Percentiles rank a stretch among this genome's conserved stretches.
These are phyloP conservation scores for Neria commutata DNA, from an alignment of 2,888 invertebrate species.

Conservation along the genomic window DNA sequence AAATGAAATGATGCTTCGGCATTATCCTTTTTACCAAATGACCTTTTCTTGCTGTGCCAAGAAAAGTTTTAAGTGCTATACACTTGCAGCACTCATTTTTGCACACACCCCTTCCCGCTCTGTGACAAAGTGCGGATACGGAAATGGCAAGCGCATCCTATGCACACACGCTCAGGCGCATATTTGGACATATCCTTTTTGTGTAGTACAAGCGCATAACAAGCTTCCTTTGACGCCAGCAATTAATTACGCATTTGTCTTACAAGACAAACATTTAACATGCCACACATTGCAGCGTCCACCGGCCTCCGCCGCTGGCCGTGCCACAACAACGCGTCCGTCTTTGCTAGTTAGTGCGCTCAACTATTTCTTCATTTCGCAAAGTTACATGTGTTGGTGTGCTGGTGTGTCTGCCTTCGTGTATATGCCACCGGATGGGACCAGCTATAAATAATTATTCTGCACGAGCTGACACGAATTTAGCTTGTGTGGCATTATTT, in stretches of 20 bases:
- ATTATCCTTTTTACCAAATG: too few species aligned
- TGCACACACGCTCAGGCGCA: background rate
- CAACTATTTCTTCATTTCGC: slow-evolving; percentile 33
- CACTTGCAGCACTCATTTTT: background rate
- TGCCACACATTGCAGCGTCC: slow-evolving; percentile 16
- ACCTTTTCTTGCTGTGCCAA: background rate
- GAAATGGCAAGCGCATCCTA: slow-evolving; percentile 7
- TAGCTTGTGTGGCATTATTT: background rate
- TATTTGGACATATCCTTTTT: background rate
- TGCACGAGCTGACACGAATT: background rate
- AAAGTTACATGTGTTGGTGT: background rate
- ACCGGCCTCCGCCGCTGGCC: too few species aligned
- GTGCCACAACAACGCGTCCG: slow-evolving; percentile 22
- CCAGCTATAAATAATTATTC: slow-evolving; percentile 53
- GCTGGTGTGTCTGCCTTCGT: slow-evolving; percentile 26
- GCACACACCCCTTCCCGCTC: background rate
- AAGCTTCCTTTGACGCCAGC: slow-evolving; percentile 53
- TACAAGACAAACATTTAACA: slow-evolving; percentile 55
- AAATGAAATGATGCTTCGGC: too few species aligned
- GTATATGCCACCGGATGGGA: slow-evolving; percentile 46
- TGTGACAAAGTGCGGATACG: slow-evolving; percentile 2
- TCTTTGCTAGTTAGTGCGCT: slow-evolving; percentile 8
- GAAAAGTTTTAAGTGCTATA: background rate
- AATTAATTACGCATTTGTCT: slow-evolving; percentile 61
- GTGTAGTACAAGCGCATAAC: slow-evolving; percentile 29